Percentiles rank a stretch among this genome's conserved stretches.
phyloP scores from a whole-genome alignment of 2,113 vertebrate species.

The Prionailurus bengalensis region DNA sequence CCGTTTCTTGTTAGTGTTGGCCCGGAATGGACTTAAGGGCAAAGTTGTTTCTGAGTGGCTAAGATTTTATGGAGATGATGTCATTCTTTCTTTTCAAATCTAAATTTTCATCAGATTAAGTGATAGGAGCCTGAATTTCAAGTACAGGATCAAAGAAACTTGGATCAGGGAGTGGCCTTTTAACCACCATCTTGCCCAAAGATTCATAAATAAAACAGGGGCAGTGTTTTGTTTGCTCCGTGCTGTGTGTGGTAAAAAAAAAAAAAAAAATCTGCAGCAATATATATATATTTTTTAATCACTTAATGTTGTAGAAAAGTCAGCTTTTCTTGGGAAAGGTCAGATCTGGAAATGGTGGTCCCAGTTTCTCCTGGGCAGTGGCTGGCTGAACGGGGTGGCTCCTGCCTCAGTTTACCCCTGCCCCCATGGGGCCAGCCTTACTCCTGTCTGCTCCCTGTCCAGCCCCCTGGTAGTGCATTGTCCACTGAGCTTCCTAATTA shows the following conservation, averaged over 20 bases:
- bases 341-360: not conserved
- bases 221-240: not conserved
- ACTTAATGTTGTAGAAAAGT: not conserved
- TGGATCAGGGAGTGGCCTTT: no score
- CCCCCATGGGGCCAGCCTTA: rapidly evolving
- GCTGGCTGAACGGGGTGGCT: not conserved
- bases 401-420: not conserved
- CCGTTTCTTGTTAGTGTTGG: rapidly evolving
- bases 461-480: rapidly evolving
- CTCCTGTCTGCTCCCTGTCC: not conserved
- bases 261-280: not conserved
- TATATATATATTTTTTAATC: not conserved
- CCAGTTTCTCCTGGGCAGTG: not conserved
- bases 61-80: rapidly evolving
- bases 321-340: not conserved
- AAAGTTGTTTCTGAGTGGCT: not conserved
- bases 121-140: not conserved
- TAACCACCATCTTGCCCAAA: rapidly evolving
- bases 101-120: not conserved
- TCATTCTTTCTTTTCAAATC: not conserved
- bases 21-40: not conserved
- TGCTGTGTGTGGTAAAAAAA: not conserved
- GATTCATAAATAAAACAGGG: not conserved
- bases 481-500: not conserved
- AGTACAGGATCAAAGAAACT: not conserved